Evolutionary conservation across 2,888 invertebrate species (phyloP).

Genomic region (Disparrhopalites patrizii): DNA sequence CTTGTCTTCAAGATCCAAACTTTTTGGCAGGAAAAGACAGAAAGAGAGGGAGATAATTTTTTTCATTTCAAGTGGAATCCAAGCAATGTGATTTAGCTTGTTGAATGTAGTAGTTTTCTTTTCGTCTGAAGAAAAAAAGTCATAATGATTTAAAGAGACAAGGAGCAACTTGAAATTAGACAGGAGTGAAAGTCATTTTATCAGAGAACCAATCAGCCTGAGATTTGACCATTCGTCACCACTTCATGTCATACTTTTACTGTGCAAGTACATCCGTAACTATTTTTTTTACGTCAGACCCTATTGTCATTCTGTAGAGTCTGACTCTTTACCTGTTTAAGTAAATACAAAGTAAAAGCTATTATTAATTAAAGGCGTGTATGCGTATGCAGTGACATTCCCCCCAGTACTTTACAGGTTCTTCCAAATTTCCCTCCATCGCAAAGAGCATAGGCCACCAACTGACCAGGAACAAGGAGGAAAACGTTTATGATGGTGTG

Average conservation of each 20-base stretch:
- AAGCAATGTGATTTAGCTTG: not conserved
- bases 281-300: no score
- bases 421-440: no score
- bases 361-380: no score
- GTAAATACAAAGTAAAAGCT: no score
- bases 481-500: no score
- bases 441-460: no score
- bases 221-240: constrained; percentile 18
- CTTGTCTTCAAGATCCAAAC: not conserved
- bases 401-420: no score
- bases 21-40: not conserved
- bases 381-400: no score
- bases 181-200: constrained; percentile 18
- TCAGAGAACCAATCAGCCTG: constrained; percentile 15
- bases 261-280: no score
- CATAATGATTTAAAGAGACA: constrained; percentile 14
- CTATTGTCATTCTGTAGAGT: no score
- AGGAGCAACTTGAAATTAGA: constrained; percentile 10
- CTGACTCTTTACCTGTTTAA: no score
- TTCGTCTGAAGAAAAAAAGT: not conserved
- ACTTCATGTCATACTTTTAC: not conserved
- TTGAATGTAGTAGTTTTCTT: not conserved
- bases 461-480: no score
- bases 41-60: not conserved
- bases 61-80: not conserved